These are phyloP conservation scores for Recurvirostra avosetta DNA, from an alignment of 2,113 vertebrate species.

Conservation along the genomic window DNA sequence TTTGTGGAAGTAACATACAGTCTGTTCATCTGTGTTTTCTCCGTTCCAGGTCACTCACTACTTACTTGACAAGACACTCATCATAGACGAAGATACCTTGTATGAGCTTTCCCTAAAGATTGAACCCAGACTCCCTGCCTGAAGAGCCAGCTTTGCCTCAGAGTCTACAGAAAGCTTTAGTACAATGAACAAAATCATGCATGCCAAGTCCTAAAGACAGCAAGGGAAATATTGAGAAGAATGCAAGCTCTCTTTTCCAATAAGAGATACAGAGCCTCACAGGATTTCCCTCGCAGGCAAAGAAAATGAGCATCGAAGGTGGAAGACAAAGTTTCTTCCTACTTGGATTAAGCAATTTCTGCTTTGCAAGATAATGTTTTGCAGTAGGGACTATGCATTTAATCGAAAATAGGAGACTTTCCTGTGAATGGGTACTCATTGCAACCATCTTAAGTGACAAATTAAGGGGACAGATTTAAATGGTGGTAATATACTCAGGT, in stretches of 20 bases:
- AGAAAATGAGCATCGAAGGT: background rate
- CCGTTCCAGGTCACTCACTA: constrained; percentile 91
- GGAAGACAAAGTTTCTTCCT: constrained; percentile 17
- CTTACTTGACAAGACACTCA: constrained; percentile 92
- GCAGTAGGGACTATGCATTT: background rate
- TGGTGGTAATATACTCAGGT: background rate
- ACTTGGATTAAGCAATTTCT: background rate
- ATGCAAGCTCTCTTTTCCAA: constrained; percentile 30
- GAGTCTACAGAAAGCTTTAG: constrained; percentile 16
- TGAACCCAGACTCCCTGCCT: constrained; percentile 95
- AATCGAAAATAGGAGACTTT: background rate
- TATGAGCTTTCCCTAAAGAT: constrained; percentile 96
- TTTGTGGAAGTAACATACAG: background rate
- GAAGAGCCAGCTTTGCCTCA: constrained; percentile 66
- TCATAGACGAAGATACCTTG: constrained; percentile 96
- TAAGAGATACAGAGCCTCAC: constrained; percentile 28
- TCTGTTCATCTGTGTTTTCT: background rate
- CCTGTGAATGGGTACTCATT: background rate
- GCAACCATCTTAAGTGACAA: background rate
- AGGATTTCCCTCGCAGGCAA: constrained; percentile 50
- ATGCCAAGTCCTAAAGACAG: constrained; percentile 25
- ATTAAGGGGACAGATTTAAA: background rate
- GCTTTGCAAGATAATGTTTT: background rate
- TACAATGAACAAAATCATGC: constrained; percentile 25
- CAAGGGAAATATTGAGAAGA: background rate